Percentiles rank a stretch among this genome's conserved stretches.
These are phyloP conservation scores for Zootoca vivipara DNA, from an alignment of 2,113 vertebrate species.

Conservation along the genomic window DNA sequence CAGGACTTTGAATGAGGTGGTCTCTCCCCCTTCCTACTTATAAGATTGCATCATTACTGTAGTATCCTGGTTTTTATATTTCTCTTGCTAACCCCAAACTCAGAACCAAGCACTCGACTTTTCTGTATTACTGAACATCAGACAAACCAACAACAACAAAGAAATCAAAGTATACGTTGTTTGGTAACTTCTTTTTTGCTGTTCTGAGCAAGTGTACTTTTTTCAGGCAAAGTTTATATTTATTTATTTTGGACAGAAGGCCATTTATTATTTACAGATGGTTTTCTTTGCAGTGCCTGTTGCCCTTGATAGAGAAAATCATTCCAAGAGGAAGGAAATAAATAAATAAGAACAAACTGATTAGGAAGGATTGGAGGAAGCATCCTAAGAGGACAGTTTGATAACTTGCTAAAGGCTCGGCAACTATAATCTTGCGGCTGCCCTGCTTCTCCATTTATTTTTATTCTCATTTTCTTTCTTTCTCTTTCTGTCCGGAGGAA, in stretches of 20 bases:
- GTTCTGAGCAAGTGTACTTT: neutral
- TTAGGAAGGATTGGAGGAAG: conserved; percentile 38
- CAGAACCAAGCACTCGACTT: neutral
- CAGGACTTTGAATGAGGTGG: no score
- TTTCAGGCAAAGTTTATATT: conserved; percentile 15
- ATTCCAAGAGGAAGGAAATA: conserved; percentile 40
- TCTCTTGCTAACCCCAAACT: neutral
- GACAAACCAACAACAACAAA: conserved; percentile 15
- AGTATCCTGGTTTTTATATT: neutral
- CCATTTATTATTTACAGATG: conserved; percentile 60
- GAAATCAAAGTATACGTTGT: conserved; percentile 36
- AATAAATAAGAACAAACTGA: conserved; percentile 41
- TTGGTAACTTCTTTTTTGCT: neutral
- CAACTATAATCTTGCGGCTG: conserved; percentile 21
- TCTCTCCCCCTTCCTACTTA: no score
- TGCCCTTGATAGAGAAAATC: conserved; percentile 25
- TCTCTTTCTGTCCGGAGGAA: conserved; percentile 36
- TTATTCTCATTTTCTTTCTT: conserved; percentile 31
- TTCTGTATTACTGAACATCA: neutral
- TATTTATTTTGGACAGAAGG: conserved; percentile 47
- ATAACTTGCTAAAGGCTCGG: conserved; percentile 38
- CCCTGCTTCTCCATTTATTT: conserved; percentile 9
- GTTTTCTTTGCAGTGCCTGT: conserved; percentile 25
- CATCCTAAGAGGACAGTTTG: neutral
- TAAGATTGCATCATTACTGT: no score